Evolutionary conservation across 2,797 vertebrate genomes (phyloP).

Genomic region (Enteromius treurensis): DNA sequence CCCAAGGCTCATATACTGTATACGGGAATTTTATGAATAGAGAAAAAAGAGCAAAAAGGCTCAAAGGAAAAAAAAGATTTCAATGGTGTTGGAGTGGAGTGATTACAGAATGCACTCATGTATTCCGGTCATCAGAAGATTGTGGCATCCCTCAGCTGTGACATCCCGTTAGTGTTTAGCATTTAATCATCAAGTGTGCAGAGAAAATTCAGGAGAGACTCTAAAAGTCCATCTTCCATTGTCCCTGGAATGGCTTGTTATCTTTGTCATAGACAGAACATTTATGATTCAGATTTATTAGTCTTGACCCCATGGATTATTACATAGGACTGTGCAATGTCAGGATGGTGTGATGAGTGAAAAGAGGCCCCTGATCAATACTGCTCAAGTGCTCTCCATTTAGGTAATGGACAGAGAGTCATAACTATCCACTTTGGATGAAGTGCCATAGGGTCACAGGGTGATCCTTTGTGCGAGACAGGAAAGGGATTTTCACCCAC

Average conservation of each 20-base stretch:
- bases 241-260: slow-evolving; percentile 49
- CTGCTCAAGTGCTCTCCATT: slow-evolving; percentile 81
- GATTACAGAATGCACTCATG: background rate
- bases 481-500: slow-evolving; percentile 48
- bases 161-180: slow-evolving; percentile 49
- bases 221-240: slow-evolving; percentile 31
- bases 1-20: background rate
- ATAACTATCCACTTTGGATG: slow-evolving; percentile 75
- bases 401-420: slow-evolving; percentile 87
- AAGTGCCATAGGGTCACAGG: slow-evolving; percentile 65
- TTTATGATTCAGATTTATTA: slow-evolving; percentile 71
- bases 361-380: slow-evolving; percentile 78
- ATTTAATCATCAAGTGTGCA: slow-evolving; percentile 49
- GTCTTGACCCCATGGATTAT: slow-evolving; percentile 64
- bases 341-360: slow-evolving; percentile 68
- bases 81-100: too few relatives aligned
- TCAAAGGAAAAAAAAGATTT: background rate
- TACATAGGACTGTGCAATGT: slow-evolving; percentile 45
- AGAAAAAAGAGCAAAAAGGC: background rate
- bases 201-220: slow-evolving; percentile 13
- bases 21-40: background rate
- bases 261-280: slow-evolving; percentile 53
- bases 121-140: slow-evolving; percentile 38
- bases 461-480: slow-evolving; percentile 32
- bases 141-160: slow-evolving; percentile 9